Percentiles rank a stretch among this genome's conserved stretches.
Evolutionary conservation across 2,888 invertebrate species (phyloP).

Genomic region (Chalcosyrphus nemorum): DNA sequence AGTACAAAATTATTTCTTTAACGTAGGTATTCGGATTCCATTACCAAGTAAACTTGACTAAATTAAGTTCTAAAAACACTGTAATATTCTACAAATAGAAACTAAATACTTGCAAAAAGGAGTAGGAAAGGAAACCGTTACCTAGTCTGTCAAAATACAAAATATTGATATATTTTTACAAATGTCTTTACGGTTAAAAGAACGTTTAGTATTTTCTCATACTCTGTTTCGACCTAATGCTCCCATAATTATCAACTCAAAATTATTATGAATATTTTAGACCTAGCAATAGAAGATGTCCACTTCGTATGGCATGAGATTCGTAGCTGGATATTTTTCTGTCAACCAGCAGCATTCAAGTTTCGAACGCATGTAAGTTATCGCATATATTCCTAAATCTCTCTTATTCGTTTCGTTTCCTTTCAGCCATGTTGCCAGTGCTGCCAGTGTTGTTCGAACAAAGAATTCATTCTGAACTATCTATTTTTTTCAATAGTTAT

Average conservation of each 20-base stretch:
- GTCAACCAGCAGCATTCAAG: not conserved
- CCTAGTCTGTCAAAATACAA: too few species aligned
- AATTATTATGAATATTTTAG: constrained; percentile 34
- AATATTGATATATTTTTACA: too few species aligned
- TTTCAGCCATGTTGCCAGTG: constrained; percentile 41
- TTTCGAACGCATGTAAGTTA: constrained; percentile 34
- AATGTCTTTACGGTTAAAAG: too few species aligned
- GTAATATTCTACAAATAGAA: too few species aligned
- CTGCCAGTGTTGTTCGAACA: constrained; percentile 26
- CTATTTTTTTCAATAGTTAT: constrained; percentile 31
- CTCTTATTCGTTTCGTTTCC: not conserved
- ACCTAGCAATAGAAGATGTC: too few species aligned
- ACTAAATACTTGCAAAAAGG: too few species aligned
- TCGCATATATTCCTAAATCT: not conserved
- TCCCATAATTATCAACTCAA: not conserved
- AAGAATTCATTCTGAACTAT: constrained; percentile 17
- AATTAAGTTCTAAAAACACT: too few species aligned
- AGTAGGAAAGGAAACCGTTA: too few species aligned
- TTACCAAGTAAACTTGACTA: too few species aligned
- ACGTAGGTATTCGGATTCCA: too few species aligned
- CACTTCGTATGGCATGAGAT: not conserved
- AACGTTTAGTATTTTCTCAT: too few species aligned
- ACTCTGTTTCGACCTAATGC: not conserved
- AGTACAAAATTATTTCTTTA: too few species aligned
- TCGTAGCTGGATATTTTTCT: constrained; percentile 20